A percentile compares a stretch with the other conserved stretches of the same genome.
Conservation (phyloP, 2,113 vertebrate genomes). For the Clinocottus analis region DNA sequence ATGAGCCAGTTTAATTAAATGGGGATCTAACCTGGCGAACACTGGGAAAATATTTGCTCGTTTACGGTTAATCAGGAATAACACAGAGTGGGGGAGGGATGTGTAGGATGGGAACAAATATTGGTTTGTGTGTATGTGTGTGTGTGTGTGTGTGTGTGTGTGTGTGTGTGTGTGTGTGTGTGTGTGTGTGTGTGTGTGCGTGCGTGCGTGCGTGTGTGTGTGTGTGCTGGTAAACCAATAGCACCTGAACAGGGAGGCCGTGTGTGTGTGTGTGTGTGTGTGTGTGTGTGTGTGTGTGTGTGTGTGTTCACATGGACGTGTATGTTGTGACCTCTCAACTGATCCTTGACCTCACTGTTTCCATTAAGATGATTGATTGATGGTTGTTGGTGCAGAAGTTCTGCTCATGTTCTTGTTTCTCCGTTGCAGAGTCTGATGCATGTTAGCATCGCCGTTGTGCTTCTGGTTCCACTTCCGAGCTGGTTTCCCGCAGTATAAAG, state of each 20-base stretch:
- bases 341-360: background rate
- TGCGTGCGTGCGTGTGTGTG: too few relatives aligned
- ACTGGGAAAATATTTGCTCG: slow-evolving; percentile 99
- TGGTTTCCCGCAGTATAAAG: background rate
- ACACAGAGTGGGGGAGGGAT: slow-evolving; percentile 67
- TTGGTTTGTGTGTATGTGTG: slow-evolving; percentile 30
- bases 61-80: slow-evolving; percentile 96
- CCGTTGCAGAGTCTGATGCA: background rate
- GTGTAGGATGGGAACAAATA: slow-evolving; percentile 44
- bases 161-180: slow-evolving; percentile 39
- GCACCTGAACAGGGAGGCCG: slow-evolving; percentile 25
- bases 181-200: too few relatives aligned
- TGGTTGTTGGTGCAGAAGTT: background rate
- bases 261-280: too few relatives aligned
- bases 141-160: slow-evolving; percentile 3
- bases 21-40: slow-evolving; percentile 99
- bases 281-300: too few relatives aligned
- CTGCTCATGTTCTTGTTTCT: background rate
- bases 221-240: slow-evolving; percentile 6
- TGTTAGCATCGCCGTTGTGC: too few relatives aligned
- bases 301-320: background rate
- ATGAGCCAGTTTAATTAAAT: slow-evolving; percentile 99
- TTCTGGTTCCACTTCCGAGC: background rate
- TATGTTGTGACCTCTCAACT: background rate
- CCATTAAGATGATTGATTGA: background rate